Evolutionary conservation across 2,113 vertebrate species (phyloP).

Genomic region (Caretta caretta): DNA sequence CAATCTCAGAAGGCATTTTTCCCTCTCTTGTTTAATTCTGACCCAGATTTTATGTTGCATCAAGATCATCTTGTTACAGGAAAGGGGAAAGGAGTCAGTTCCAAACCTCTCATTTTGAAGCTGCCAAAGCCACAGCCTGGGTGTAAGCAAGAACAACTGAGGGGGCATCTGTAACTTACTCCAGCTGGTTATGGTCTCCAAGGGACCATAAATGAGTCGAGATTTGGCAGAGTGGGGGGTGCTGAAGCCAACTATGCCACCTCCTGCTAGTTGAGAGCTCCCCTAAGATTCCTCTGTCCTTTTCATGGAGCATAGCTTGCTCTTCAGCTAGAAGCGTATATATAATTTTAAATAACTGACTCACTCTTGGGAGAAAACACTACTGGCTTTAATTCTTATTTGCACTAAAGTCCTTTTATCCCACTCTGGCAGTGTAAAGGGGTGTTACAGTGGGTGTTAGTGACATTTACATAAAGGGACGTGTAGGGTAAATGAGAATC

Average conservation of each 20-base stretch:
- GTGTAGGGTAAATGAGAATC: not conserved
- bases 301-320: not conserved
- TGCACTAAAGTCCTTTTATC: not conserved
- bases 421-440: not conserved
- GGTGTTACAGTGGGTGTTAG: not conserved
- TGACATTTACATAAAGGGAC: not conserved
- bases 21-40: not conserved
- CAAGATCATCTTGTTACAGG: not conserved
- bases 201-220: not conserved
- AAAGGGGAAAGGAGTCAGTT: not conserved
- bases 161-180: not conserved
- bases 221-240: not conserved
- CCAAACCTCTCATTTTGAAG: not conserved
- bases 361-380: not conserved
- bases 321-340: not conserved
- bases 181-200: not conserved
- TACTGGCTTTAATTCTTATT: not conserved
- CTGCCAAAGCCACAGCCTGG: not conserved
- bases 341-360: not conserved
- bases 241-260: fast-evolving
- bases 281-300: not conserved
- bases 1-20: not conserved
- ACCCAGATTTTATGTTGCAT: not conserved
- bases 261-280: not conserved
- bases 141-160: fast-evolving